Conservation (phyloP, 2,888 invertebrate genomes). For the Megastigmus dorsalis region DNA sequence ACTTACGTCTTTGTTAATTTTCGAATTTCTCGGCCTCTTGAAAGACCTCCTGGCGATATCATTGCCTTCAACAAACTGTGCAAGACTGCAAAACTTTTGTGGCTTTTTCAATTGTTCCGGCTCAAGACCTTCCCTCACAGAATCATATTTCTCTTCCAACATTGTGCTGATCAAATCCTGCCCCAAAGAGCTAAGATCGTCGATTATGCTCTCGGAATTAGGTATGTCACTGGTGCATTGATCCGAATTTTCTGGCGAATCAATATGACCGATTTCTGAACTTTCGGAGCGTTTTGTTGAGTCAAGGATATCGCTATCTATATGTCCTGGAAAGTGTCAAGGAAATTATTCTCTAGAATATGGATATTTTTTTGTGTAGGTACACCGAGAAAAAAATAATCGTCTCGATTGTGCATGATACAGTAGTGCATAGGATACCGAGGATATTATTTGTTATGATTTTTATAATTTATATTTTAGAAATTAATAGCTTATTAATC, state of each 20-base stretch:
- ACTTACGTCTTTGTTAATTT: conserved; percentile 60
- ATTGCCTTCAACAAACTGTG: conserved; percentile 88
- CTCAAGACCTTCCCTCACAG: conserved; percentile 78
- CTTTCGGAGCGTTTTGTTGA: conserved; percentile 67
- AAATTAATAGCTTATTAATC: too few species aligned
- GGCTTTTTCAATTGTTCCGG: conserved; percentile 76
- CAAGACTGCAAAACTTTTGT: conserved; percentile 85
- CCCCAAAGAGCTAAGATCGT: conserved; percentile 83
- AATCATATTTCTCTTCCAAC: conserved; percentile 80
- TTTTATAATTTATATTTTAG: too few species aligned
- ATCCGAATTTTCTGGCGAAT: conserved; percentile 88
- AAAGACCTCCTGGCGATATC: conserved; percentile 88
- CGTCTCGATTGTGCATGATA: background rate
- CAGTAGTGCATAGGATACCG: too few species aligned
- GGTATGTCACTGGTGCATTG: conserved; percentile 82
- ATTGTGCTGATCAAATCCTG: conserved; percentile 82
- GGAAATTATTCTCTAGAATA: conserved; percentile 61
- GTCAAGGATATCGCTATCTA: conserved; percentile 71
- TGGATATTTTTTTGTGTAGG: background rate
- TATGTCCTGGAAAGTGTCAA: conserved; percentile 66
- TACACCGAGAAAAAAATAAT: conserved; percentile 34
- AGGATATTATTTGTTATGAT: too few species aligned
- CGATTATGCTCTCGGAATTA: conserved; percentile 86
- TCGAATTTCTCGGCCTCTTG: conserved; percentile 73
- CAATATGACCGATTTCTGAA: conserved; percentile 83